Evolutionary conservation across 2,797 vertebrate genomes (phyloP).

Genomic region (Orientallactaga sibirica): DNA sequence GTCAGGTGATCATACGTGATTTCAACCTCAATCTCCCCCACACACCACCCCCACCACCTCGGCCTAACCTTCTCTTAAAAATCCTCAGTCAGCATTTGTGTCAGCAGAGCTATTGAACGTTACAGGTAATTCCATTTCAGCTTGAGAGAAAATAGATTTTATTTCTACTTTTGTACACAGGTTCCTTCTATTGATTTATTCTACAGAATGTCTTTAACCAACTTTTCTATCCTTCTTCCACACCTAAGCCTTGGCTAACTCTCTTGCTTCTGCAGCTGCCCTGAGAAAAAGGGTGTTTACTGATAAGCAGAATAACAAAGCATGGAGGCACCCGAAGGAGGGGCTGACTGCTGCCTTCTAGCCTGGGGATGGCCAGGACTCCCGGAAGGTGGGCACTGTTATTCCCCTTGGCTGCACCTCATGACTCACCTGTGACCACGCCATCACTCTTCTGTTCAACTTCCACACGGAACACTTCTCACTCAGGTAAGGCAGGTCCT

Average conservation of each 20-base stretch:
- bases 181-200: background rate
- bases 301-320: background rate
- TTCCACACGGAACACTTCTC: conserved; percentile 5
- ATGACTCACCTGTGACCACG: conserved; percentile 53
- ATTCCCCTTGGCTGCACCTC: background rate
- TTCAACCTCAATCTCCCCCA: background rate
- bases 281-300: background rate
- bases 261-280: background rate
- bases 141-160: conserved; percentile 5
- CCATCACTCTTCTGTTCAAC: background rate
- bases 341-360: background rate
- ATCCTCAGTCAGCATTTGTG: background rate
- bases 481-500: conserved; percentile 58
- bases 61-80: background rate
- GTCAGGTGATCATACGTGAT: background rate
- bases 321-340: background rate
- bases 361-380: background rate
- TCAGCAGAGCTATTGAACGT: conserved; percentile 38
- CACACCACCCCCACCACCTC: background rate
- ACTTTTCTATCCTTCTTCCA: background rate
- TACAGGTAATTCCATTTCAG: conserved; percentile 17
- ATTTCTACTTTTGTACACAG: background rate
- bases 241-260: background rate
- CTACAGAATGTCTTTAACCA: background rate
- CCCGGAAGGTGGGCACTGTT: background rate